phyloP scores from a whole-genome alignment of 1,140 invertebrate genomes.

The Macrobrachium rosenbergii region DNA sequence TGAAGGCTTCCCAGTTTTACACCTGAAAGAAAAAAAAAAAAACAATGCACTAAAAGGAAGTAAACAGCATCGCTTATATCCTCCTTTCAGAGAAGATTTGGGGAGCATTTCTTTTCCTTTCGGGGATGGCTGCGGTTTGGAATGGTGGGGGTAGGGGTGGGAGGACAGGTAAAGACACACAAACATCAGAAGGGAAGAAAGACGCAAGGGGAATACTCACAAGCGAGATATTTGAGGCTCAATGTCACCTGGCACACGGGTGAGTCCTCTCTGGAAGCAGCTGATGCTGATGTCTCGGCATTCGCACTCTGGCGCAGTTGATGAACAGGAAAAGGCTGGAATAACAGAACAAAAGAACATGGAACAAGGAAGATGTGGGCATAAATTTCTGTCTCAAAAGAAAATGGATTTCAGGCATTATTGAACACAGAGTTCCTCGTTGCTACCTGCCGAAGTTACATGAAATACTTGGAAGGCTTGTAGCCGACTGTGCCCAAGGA shows the following conservation, averaged over 20 bases:
- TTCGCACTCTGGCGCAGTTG: slow-evolving; percentile 24
- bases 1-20: too few relatives aligned
- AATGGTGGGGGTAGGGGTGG: background rate
- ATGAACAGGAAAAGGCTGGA: slow-evolving; percentile 37
- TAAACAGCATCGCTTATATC: too few relatives aligned
- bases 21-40: too few relatives aligned
- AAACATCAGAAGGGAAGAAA: background rate
- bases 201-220: slow-evolving; percentile 9
- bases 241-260: slow-evolving; percentile 23
- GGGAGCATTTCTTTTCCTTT: too few relatives aligned
- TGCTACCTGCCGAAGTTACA: too few relatives aligned
- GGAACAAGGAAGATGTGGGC: background rate
- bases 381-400: background rate
- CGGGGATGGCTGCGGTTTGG: background rate
- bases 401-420: too few relatives aligned
- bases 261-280: slow-evolving; percentile 12
- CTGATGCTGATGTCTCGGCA: slow-evolving; percentile 40
- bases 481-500: too few relatives aligned
- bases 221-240: slow-evolving; percentile 43
- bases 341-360: background rate
- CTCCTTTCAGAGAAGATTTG: too few relatives aligned
- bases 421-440: too few relatives aligned
- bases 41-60: too few relatives aligned
- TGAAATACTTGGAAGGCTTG: too few relatives aligned
- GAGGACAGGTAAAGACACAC: background rate